phyloP scores from a whole-genome alignment of 2,113 vertebrate species.

The Tinamus guttatus region DNA sequence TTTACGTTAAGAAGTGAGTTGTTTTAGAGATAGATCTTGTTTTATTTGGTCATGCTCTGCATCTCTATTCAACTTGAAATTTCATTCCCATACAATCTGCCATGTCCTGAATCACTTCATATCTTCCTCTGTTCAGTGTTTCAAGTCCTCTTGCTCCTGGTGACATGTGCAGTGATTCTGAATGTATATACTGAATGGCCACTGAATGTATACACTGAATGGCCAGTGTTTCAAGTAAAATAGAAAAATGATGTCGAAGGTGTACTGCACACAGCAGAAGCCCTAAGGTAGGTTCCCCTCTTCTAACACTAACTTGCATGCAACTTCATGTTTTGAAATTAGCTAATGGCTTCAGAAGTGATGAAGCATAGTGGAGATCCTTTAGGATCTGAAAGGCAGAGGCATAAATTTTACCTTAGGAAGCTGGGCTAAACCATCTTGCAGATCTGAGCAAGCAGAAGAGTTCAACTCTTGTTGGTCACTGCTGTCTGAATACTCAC shows the following conservation, averaged over 20 bases:
- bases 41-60: neutral
- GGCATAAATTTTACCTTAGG: neutral
- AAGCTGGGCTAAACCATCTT: neutral
- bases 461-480: neutral
- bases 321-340: neutral
- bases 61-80: neutral
- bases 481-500: neutral
- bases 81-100: neutral
- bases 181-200: neutral
- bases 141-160: neutral
- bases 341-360: neutral
- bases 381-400: neutral
- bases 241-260: neutral
- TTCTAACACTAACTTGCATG: neutral
- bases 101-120: neutral
- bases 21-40: neutral
- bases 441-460: neutral
- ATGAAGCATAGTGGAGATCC: neutral
- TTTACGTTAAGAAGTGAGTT: neutral
- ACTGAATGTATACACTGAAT: neutral
- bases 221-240: constrained; percentile 10
- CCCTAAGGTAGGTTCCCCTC: neutral
- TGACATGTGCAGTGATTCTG: neutral
- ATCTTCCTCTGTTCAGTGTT: neutral
- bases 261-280: constrained; percentile 2